A percentile compares a stretch with the other conserved stretches of the same genome.
phyloP scores from a whole-genome alignment of 2,113 vertebrate species.

The Morone chrysops region DNA sequence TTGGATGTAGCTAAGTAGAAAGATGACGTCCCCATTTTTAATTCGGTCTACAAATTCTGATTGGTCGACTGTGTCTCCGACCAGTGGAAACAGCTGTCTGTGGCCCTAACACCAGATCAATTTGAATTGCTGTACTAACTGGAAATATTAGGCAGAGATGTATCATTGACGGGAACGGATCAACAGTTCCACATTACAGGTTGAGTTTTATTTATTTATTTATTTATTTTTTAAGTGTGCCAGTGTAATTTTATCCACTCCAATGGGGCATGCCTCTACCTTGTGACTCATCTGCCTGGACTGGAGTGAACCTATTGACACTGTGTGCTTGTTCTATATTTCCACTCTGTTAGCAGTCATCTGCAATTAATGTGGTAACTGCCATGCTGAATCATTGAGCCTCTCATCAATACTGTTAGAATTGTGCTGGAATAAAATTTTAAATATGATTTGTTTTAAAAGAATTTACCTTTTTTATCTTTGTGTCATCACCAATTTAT shows the following conservation, averaged over 20 bases:
- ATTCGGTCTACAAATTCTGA: not conserved
- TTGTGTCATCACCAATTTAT: too few relatives aligned
- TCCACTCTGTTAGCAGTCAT: not conserved
- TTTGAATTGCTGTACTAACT: not conserved
- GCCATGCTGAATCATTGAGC: not conserved
- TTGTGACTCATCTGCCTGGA: not conserved
- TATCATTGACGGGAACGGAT: not conserved
- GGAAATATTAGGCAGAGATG: not conserved
- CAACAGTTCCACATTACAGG: not conserved
- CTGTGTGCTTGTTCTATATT: not conserved
- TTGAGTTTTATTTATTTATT: not conserved
- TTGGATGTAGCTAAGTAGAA: not conserved
- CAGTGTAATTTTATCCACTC: not conserved
- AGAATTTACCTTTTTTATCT: not conserved
- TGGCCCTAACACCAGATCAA: too few relatives aligned
- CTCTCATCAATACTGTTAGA: not conserved
- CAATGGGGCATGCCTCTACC: not conserved
- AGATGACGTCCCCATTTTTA: too few relatives aligned
- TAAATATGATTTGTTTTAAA: not conserved
- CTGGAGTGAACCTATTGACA: not conserved
- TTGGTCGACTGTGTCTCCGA: not conserved
- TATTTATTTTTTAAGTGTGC: not conserved
- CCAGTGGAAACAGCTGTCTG: too few relatives aligned
- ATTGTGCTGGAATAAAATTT: not conserved
- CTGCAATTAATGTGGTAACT: conserved; percentile 4